These are phyloP conservation scores for Micronisus gabar DNA, from an alignment of 2,113 vertebrate genomes.

Conservation along the genomic window DNA sequence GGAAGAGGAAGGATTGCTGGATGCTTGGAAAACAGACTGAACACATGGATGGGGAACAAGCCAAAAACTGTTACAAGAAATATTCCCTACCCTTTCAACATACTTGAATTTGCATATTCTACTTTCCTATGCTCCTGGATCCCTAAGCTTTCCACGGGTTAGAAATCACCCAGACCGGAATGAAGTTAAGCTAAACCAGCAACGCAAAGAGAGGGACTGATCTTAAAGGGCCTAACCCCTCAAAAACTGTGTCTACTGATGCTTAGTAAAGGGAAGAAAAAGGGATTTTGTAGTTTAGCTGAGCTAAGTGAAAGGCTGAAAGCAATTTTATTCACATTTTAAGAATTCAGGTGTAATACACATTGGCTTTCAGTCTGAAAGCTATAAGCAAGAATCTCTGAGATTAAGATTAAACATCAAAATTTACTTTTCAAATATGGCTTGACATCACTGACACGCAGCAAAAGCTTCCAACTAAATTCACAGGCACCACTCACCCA, in stretches of 20 bases:
- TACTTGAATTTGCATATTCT: background rate
- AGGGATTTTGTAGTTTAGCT: background rate
- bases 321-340: background rate
- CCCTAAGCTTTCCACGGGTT: background rate
- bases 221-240: background rate
- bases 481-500: background rate
- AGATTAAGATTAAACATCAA: background rate
- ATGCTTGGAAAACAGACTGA: slow-evolving; percentile 4
- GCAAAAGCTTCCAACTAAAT: background rate
- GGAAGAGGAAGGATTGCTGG: background rate
- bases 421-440: background rate
- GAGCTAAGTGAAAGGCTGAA: background rate
- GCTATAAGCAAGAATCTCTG: background rate
- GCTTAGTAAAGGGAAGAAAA: background rate
- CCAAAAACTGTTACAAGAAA: background rate
- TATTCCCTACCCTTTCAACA: background rate
- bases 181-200: background rate
- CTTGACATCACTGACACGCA: background rate
- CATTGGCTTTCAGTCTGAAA: background rate
- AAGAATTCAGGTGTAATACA: background rate
- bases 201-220: background rate
- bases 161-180: background rate
- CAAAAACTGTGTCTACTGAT: background rate
- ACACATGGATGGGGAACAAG: background rate
- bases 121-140: background rate